Conservation (phyloP, 2,888 invertebrate genomes). For the Pyrochroa serraticornis region DNA sequence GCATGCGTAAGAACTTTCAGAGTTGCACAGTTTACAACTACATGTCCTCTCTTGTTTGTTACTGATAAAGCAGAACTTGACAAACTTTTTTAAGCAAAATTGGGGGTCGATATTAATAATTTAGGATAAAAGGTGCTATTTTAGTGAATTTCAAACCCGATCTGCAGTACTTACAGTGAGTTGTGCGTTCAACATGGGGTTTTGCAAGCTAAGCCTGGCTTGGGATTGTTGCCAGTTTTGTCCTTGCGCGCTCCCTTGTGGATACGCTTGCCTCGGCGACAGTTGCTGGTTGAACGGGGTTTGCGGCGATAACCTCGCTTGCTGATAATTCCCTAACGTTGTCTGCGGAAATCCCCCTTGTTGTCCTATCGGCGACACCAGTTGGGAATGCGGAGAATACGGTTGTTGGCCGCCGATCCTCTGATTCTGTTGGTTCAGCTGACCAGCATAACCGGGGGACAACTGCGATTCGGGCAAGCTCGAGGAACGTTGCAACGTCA, state of each 20-base stretch:
- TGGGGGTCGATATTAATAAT: too few relatives aligned
- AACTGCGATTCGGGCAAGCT: slow-evolving; percentile 64
- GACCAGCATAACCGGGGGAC: slow-evolving; percentile 63
- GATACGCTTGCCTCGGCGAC: slow-evolving; percentile 60
- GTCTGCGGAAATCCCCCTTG: slow-evolving; percentile 50
- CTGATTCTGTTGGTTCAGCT: slow-evolving; percentile 47
- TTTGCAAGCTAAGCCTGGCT: slow-evolving; percentile 72
- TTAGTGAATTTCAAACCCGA: too few relatives aligned
- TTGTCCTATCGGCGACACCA: slow-evolving; percentile 56
- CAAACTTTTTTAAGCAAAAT: too few relatives aligned
- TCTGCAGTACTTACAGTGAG: slow-evolving; percentile 68
- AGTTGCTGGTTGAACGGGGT: slow-evolving; percentile 63
- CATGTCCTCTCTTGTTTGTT: too few relatives aligned
- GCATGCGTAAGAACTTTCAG: too few relatives aligned
- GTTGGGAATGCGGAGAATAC: slow-evolving; percentile 59
- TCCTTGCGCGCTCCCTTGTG: slow-evolving; percentile 35
- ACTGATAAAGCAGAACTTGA: too few relatives aligned
- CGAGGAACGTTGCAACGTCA: slow-evolving; percentile 77
- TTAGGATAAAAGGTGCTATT: too few relatives aligned
- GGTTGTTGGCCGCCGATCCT: slow-evolving; percentile 45
- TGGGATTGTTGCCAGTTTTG: slow-evolving; percentile 56
- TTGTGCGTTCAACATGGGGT: slow-evolving; percentile 89
- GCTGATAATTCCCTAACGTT: slow-evolving; percentile 49
- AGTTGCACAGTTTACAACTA: too few relatives aligned
- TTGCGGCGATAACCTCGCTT: slow-evolving; percentile 64